Evolutionary conservation across 2,888 invertebrate genomes (phyloP), one percentile per base, ranked within the genome.

Genomic region (Thumatha senex): DNA sequence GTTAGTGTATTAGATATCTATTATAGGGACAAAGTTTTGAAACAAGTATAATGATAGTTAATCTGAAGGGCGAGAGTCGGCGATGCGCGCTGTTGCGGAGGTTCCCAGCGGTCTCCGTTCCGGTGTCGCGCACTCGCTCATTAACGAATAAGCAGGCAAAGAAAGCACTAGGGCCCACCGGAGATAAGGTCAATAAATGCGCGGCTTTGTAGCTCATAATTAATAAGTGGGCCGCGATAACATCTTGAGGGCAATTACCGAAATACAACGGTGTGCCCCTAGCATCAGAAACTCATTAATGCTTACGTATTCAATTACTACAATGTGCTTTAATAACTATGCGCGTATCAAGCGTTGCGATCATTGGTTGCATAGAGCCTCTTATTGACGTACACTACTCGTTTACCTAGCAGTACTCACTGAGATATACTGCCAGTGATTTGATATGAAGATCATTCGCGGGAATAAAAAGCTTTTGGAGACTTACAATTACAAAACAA

Each of bases 111-210:
- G 65, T 67, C 63, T 65, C 58, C 83, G 84, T 85, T 85, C 79
- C 84, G 84, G 74, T 73, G 75, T 63, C 71, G 76, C 76, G 64
- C 75, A 74, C 61, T 67, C 68, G 74, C 84, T 85, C 82, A 82
- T 86, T 84, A 84, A 79, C 80, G 78, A 77, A 72, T 75, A 76
- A 77, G 71, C 76, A 75, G 75, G 79, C 63, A 71, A 76, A 76
- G 83, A 80, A 80, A 78, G 81, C 79, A 73, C 75, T 76, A 84
- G 84, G 82, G 80, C 74, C 75, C 70, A 81, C 87, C 87, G 88
- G 89, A 86, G 88, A 89, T 89, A 88, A 82, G 87, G 85, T 85
- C 86, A 84, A 86, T 89, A 88, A 88, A 86, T 85, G 82, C 82
- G 83, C 83, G 80, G 79, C 76, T 81, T 72, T 75, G 73, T 76